Base-by-base conservation (phyloP, 1,140 invertebrate genomes). In the Pteromalus puparum region DNA sequence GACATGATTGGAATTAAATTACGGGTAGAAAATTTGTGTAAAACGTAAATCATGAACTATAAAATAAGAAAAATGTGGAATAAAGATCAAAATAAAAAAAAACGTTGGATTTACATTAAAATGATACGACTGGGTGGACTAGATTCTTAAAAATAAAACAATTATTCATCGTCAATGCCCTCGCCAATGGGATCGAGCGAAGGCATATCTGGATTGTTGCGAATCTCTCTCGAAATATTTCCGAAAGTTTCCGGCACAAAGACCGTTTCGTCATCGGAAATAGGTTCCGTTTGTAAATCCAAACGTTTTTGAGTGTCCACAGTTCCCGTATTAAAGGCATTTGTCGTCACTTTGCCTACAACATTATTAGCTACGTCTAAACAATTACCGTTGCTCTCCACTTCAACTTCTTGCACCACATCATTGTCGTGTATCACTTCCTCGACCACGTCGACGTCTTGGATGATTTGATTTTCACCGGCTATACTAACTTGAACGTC, bases 181-280 rank as follows among this genome's bases (percentile, higher is more conserved):
- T 81, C 67, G 10, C 34, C 48, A 30, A 89, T 86, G 1, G 87
- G 87, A 82, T 91, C 87, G 0, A 90, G 81, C 26, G 87, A 87
- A n/a, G 88, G 87, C 89, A 89, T 88, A 28, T 91, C 89, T 1
- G 86, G 87, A 78, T 84, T 88, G 12, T 87, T 91, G 0, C 83
- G 74, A 85, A 89, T 87, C 34, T 91, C 89, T 5, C 74, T 87
- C 6, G 89, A 86, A 61, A 89, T 87, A 18, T 88, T 86, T 68
- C 90, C 90, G 2, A 88, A 38, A 1, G 86, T 88, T 42, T 88
- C 88, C 0, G 74, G 24, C 24, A 46, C 21, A 48, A 83, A 34
- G 24, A 67, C 46, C 21, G 34, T 73, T 67, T 86, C 81, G 12
- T 86, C 85, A 61, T 83, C 85, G n/a, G 85, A 83, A 80, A 86